Base-by-base conservation (phyloP, 2,113 vertebrate genomes). In the Mastomys coucha region DNA sequence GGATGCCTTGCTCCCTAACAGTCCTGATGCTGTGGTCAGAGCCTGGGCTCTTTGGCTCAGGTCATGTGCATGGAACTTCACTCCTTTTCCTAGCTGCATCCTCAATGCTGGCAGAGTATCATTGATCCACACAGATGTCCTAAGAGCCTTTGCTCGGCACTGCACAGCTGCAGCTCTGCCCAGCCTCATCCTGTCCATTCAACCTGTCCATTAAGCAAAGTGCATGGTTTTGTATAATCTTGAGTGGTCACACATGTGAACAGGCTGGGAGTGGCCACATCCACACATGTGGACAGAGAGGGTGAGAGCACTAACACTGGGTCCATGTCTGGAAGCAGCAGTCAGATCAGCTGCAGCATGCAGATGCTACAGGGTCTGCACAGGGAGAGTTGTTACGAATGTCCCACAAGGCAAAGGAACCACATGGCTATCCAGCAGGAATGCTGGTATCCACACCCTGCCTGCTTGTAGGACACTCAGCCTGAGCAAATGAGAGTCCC, bases 41-140 rank as follows among this genome's bases (percentile, higher is more conserved):
- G 49, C 36, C 3, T 0, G 3, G n/a, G 56, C 49, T 0, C 13
- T 88, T 69, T 1, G 0, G 31, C 22, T 85, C 39, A 14, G 20
- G 0, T 26, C 7, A 0, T 11, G 90, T 5, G 51, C 26, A 0
- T 39, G 20, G 51, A 36, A 36, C 22, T 16, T 24, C 2, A 45
- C 24, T 16, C 28, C 28, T 65, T 7, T 14, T 1, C 58, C 14
- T 12, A 3, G 39, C 42, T 12, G 72, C 67, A 5, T 60, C 39
- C 58, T 19, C 81, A 65, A 28, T 65, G 10, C 22, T 6, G 14
- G 67, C 24, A 10, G 2, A 26, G 39, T 17, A 10, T 82, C 56
- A 28, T n/a, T 63, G 58, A 31, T 42, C 88, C 5, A 6, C 36
- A 16, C 36, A n/a, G 0, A 1, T 17, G 19, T 16, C 1, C 0